Percentiles rank a stretch among this genome's conserved stretches.
phyloP scores from a whole-genome alignment of 2,113 vertebrate species.

The Phrynocephalus versicolor region DNA sequence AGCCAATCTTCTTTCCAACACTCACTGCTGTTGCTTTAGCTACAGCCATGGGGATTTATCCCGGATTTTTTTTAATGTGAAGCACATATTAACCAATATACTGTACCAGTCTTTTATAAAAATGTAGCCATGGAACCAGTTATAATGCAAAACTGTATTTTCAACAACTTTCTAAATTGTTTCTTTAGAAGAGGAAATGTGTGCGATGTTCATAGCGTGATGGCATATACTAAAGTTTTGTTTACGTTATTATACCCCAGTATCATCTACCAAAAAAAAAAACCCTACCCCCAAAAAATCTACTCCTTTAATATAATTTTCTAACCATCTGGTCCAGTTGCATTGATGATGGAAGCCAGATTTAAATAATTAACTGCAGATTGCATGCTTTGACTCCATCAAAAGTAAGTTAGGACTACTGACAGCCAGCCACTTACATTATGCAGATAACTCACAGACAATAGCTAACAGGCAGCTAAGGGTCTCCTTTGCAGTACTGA shows the following conservation, averaged over 20 bases:
- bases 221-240: no score
- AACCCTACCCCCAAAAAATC: background rate
- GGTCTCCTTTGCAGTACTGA: constrained; percentile 40
- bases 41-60: no score
- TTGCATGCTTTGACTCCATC: background rate
- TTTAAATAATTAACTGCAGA: background rate
- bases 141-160: background rate
- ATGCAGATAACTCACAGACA: constrained; percentile 45
- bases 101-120: no score
- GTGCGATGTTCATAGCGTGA: no score
- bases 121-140: background rate
- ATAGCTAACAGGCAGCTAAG: constrained; percentile 49
- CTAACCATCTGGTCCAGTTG: constrained; percentile 1
- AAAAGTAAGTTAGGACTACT: constrained; percentile 35
- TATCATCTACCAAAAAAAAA: background rate
- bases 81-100: no score
- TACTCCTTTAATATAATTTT: background rate
- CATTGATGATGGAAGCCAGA: background rate
- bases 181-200: background rate
- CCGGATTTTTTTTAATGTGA: no score
- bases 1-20: no score
- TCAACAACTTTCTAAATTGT: background rate
- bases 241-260: background rate
- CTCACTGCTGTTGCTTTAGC: no score
- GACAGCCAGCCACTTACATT: constrained; percentile 4